phyloP scores from a whole-genome alignment of 1,140 invertebrate species.

The Ladona fulva region DNA sequence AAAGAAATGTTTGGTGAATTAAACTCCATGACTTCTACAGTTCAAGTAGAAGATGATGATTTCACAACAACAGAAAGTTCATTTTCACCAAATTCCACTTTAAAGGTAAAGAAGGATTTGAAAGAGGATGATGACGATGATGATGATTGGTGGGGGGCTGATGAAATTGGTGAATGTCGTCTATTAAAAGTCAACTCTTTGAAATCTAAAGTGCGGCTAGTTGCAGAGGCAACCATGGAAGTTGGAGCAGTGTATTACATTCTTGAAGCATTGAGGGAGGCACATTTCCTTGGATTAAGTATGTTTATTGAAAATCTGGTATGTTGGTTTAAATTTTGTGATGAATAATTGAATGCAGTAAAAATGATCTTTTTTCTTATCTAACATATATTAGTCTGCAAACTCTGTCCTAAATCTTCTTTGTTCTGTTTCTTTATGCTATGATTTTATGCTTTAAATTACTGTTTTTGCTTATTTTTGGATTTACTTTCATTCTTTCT shows the following conservation, averaged over 20 bases:
- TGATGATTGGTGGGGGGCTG: slow-evolving; percentile 46
- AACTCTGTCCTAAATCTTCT: no score
- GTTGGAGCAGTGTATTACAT: slow-evolving; percentile 71
- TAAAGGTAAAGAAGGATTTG: not conserved
- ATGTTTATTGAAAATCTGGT: slow-evolving; percentile 91
- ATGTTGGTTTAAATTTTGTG: slow-evolving; percentile 28
- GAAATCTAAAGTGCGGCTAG: slow-evolving; percentile 52
- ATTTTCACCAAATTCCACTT: not conserved
- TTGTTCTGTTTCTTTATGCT: no score
- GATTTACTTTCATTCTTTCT: no score
- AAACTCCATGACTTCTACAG: slow-evolving; percentile 2
- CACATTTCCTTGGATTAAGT: slow-evolving; percentile 69
- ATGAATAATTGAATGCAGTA: no score
- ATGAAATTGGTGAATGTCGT: slow-evolving; percentile 48
- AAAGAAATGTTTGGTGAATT: not conserved
- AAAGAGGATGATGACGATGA: slow-evolving; percentile 18
- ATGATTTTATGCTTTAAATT: no score
- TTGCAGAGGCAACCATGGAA: slow-evolving; percentile 59
- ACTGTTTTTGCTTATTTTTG: no score
- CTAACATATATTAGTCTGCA: no score
- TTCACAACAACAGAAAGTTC: not conserved
- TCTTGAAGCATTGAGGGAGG: slow-evolving; percentile 68
- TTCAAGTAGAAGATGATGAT: not conserved
- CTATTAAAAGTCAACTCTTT: slow-evolving; percentile 50
- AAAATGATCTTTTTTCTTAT: no score